Evolutionary conservation across 2,888 invertebrate genomes (phyloP), one percentile per base, ranked within the genome.

Genomic region (Sycophila texana): DNA sequence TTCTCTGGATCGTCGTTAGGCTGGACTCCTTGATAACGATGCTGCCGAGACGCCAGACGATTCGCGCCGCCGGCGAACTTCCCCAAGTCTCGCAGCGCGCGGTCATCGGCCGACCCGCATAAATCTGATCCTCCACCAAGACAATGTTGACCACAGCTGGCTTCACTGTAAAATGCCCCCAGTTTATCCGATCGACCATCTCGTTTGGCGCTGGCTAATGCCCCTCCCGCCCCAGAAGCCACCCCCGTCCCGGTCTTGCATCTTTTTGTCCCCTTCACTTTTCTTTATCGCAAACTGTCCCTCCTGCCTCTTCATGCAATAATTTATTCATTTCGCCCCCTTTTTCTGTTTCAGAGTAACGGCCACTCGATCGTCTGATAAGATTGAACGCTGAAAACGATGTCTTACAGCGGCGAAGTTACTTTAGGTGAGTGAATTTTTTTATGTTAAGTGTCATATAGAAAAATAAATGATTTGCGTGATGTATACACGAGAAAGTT

Each of bases 31-130:
- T 92, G 86, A 95, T 93, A 84, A 93, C 92, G 85, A 93, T 93
- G 80, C 94, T 94, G 86, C 95, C 95, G 84, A 96, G 92, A 83
- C 95, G 93, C 96, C 96, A 96, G 86, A 94, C 93, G 80, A 96
- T 93, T 89, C 95, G 95, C 3, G 96, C 96, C 16, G 96, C 94
- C 26, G 96, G 96, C 89, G 94, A 95, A 68, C 96, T 96, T 53
- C 96, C 96, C 89, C 95, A 93, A 58, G 96, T 95, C 86, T 96
- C 96, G 89, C 96, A 96, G 82, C 94, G 93, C 83, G 95, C 93
- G 71, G 94, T 94, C 85, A 95, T 93, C 81, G 95, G 94, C 86
- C 94, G 94, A 10, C 95, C 95, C 10, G 95, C 95, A 83, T 95
- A 94, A 77, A 96, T 93, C 74, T 94, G 92, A 67, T 95, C 95